Base-by-base conservation (phyloP, 2,797 vertebrate genomes). In the Tachyglossus aculeatus region DNA sequence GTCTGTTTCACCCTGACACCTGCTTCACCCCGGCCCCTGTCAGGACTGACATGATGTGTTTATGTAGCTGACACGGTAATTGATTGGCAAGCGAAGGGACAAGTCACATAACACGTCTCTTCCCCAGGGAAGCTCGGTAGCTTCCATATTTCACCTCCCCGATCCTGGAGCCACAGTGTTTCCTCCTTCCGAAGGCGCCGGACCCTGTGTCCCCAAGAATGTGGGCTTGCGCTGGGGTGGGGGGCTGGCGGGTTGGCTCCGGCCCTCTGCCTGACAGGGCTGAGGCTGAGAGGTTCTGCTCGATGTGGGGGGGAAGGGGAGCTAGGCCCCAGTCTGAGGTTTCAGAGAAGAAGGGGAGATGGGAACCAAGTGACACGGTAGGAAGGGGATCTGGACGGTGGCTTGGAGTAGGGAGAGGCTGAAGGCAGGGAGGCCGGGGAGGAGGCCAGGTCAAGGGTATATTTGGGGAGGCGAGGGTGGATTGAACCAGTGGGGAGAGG, bases 31-130 rank as follows among this genome's bases (percentile, higher is more conserved):
- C 90, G 52, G 78, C 90, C 93, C 90, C 95, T 98, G 96, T 97
- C 96, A 98, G 92, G 92, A 91, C 91, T 88, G 78, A 87, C 86
- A 94, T 97, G 97, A 98, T 96, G 94, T 98, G 96, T 98, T 98
- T 98, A 98, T 98, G 96, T 95, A 96, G 96, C 93, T 92, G 87
- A 72, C 72, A 38, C 88, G 51, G 45, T 90, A 88, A 88, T 90
- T 89, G 84, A 87, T 91, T 78, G 89, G 89, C 90, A 81, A 87
- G 88, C 88, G 87, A 78, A 89, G 86, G 87, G 91, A 90, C 87
- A 88, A 27, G 59, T 88, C 86, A 82, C 89, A 90, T 92, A 89
- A 90, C 92, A 92, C 88, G 90, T 84, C 77, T 90, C 82, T 90
- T 91, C 86, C 78, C 65, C 84, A 62, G 71, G 86, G 76, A 82